Base-by-base conservation (phyloP, 2,888 invertebrate species). In the Pseudococcus jackbeardsleyi region DNA sequence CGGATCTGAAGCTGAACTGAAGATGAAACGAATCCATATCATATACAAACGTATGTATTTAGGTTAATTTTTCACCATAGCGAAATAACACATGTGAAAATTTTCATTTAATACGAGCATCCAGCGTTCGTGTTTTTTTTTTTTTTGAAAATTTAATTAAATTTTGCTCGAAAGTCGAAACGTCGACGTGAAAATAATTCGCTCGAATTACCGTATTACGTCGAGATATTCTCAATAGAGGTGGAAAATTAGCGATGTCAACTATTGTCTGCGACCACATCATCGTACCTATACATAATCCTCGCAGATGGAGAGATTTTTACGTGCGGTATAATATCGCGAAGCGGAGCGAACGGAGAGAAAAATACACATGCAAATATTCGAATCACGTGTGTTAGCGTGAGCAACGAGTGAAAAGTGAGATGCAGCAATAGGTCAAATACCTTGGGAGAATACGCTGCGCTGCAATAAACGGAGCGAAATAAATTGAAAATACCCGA, bases 401-500 rank as follows among this genome's bases (percentile, higher is more conserved):
- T 33, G 33, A 33, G 26, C 33, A 33, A 72, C 15, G 33, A 72
- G 33, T 33, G 33, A 72, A 72, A 72, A 72, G 72, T 33, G 33
- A 26, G 33, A 72, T 33, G 33, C 33, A 72, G 72, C 33, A 72
- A 72, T 72, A 72, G 72, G 72, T 72, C 72, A 72, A 72, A 72
- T 72, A 72, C 72, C 72, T 72, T 72, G 72, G 72, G 72, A 72
- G 26, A 68, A 68, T 68, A 72, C 12, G 72, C 17, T 72, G 64
- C 9, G 64, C 64, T 22, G 72, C 72, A 17, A 72, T 72, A 72
- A 72, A 33, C 33, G 15, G 33, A 72, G 72, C 72, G 39, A 72
- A 72, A 72, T 72, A 72, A 72, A 72, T 72, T 72, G 72, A 72
- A 72, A 72, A 72, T 33, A 72, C 72, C 72, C 72, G 72, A 33